Evolutionary conservation across 2,113 vertebrate species (phyloP), one percentile per base, ranked within the genome.

Genomic region (Papio anubis): DNA sequence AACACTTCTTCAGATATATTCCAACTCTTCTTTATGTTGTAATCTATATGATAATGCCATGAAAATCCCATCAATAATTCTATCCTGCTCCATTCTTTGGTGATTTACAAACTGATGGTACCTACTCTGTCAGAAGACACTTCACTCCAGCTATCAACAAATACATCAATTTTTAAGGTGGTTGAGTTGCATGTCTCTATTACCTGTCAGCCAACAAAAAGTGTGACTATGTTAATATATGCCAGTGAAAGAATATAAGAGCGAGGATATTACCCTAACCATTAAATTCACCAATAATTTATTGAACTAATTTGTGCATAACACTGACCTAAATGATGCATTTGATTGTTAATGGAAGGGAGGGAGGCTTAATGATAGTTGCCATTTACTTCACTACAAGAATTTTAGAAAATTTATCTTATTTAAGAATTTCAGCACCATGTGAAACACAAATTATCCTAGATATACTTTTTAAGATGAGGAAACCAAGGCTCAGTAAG

Each of bases 31-130:
- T 91, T 98, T 98, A 96, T 97, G 90, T 94, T 96, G 90, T 96
- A 98, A 97, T 97, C 95, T 97, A 97, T 97, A 96, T 97, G 97
- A 95, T 97, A 98, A 97, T 97, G 73, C 52, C 66, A 85, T 87
- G 79, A 89, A 95, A 90, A 96, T 86, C 59, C 35, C 85, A 97
- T 97, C 93, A 93, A 94, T 94, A 35, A 94, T 88, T 97, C 96
- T 95, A 95, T 80, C 55, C 94, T 90, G 7, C 38, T 96, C 16
- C 27, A 38, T 93, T 84, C 87, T 97, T 96, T 95, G 72, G 85
- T 97, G 93, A 93, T 95, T 97, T 98, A 94, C 32, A 93, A 96
- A 91, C 82, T 93, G 57, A 89, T 89, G 30, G 23, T 82, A 88
- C 45, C 45, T 78, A 68, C 13, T 89, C 82, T 89, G 59, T 83